phyloP scores from a whole-genome alignment of 2,797 vertebrate genomes.

The Cynopterus sphinx region DNA sequence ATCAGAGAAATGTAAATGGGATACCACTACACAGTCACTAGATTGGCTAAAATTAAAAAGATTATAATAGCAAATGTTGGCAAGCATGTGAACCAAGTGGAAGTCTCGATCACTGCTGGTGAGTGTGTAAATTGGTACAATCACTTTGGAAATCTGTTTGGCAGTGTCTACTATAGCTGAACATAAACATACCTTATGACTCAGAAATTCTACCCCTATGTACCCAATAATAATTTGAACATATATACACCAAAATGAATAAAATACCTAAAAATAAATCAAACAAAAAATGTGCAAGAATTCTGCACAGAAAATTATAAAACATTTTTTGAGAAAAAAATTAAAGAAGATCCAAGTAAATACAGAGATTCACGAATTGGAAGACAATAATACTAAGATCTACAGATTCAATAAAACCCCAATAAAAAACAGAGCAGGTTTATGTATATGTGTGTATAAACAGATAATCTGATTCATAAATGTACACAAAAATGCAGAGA shows the following conservation, averaged over 20 bases:
- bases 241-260: slow-evolving; percentile 21
- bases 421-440: neutral
- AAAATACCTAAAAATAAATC: slow-evolving; percentile 31
- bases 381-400: neutral
- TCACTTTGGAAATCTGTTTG: slow-evolving; percentile 56
- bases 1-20: slow-evolving; percentile 24
- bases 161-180: slow-evolving; percentile 11
- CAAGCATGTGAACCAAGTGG: neutral
- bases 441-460: neutral
- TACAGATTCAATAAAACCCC: neutral
- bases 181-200: slow-evolving; percentile 52
- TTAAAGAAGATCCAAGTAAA: neutral
- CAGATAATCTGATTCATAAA: neutral
- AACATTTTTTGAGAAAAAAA: slow-evolving; percentile 22
- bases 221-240: neutral
- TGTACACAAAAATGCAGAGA: neutral
- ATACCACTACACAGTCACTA: slow-evolving; percentile 13
- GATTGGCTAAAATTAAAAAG: slow-evolving; percentile 65
- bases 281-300: neutral
- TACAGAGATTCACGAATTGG: neutral
- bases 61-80: slow-evolving; percentile 9
- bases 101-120: neutral
- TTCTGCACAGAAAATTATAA: neutral
- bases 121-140: slow-evolving; percentile 30
- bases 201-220: slow-evolving; percentile 52